Base-by-base conservation (phyloP, 2,797 vertebrate genomes). In the Orientallactaga sibirica region DNA sequence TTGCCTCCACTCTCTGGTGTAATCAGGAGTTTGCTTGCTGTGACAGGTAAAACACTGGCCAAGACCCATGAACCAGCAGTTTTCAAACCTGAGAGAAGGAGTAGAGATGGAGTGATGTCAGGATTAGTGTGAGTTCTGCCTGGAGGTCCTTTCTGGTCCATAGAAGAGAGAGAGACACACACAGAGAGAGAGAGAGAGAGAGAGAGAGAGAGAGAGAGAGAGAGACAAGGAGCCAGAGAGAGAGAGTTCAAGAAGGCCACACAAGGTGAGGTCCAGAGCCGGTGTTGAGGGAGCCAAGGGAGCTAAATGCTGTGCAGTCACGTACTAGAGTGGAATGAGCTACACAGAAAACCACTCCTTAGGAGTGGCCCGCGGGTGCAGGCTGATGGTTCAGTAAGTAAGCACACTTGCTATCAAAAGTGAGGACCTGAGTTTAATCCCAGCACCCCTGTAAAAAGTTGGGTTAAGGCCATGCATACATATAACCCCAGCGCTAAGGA, bases 251-350 rank as follows among this genome's bases (percentile, higher is more conserved):
- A 33, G 48, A 7, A 16, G 27, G 3, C 3, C 12, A n/a, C 71
- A 0, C 12, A 22, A 22, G 41, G 6, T n/a, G 22, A 81, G 33
- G 24, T 3, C 4, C 20, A 16, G 73, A 25, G 37, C 1, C 0
- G 0, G 7, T 73, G 52, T 15, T 7, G 41, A 29, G 33, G 33
- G 22, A 27, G 7, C 64, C 7, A 2, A 52, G 66, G 22, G 24
- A 37, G 22, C 58, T 70, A 9, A 33, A n/a, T 9, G 29, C 7
- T 18, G 24, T 58, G 10, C 55, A 33, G 16, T 82, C 18, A 27
- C 37, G 33, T 1, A 10, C 2, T 3, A 19, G 16, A 16, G 3
- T 1, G 5, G 58, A 55, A 1, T n/a, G n/a, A n/a, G 24, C 15
- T 25, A 14, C 43, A 12, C 8, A 14, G 71, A 66, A 81, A n/a